A percentile compares a stretch with the other conserved stretches of the same genome.
These are phyloP conservation scores for Bos taurus DNA, from an alignment of 2,113 vertebrate species.

Conservation along the genomic window ARS-UCD2.0 NC_037345.1:57578001-57578500, in stretches of 20 bases:
- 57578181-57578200: neutral
- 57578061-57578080: neutral
- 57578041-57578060: slow-evolving; percentile 37
- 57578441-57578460: too few species aligned
- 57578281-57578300: too few species aligned
- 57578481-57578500: neutral
- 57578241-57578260: fast-evolving
- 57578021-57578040: neutral
- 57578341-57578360: too few species aligned
- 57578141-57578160: neutral
- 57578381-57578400: neutral
- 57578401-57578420: neutral
- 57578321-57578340: too few species aligned
- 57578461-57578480: neutral
- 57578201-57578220: neutral
- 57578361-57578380: too few species aligned
- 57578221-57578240: neutral
- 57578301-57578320: neutral
- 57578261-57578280: neutral
- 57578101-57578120: fast-evolving
- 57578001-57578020: neutral
- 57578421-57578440: fast-evolving
- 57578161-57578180: neutral
- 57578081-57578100: neutral
- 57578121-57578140: fast-evolving